Evolutionary conservation across 35 echinoderm and acorn worm genomes (phyloP).

Genomic region (Acanthaster planci): DNA sequence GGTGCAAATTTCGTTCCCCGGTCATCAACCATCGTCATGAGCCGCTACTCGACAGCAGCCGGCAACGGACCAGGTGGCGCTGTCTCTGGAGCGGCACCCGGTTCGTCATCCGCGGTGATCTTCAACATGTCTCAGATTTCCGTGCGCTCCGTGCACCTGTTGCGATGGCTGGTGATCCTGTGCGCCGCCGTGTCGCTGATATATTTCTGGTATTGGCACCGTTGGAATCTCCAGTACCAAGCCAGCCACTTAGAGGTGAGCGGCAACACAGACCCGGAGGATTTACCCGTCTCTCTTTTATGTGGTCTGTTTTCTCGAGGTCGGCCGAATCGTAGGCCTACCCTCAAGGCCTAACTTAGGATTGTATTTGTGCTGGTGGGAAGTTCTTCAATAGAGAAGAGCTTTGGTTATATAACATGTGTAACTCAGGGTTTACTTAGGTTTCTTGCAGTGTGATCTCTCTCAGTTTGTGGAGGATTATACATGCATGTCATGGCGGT

Average conservation of each 20-base stretch:
- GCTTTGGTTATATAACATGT: too few species aligned
- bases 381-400: too few species aligned
- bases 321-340: background rate
- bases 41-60: background rate
- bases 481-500: too few species aligned
- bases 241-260: background rate
- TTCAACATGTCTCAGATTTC: conserved; percentile 62
- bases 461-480: too few species aligned
- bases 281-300: too few species aligned
- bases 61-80: background rate
- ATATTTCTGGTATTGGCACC: conserved; percentile 62
- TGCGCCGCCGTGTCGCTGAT: conserved; percentile 23
- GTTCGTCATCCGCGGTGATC: background rate
- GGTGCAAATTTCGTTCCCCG: background rate
- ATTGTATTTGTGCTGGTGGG: too few species aligned
- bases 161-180: conserved; percentile 70
- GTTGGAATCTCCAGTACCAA: conserved; percentile 22
- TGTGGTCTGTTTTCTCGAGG: too few species aligned
- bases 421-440: too few species aligned
- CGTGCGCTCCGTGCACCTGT: conserved; percentile 72
- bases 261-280: too few species aligned
- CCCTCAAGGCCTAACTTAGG: background rate
- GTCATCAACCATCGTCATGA: background rate
- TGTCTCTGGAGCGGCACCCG: background rate
- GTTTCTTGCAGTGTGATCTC: too few species aligned